Conservation (phyloP, 2,888 invertebrate genomes). For the Branchipolynoe longqiensis region DNA sequence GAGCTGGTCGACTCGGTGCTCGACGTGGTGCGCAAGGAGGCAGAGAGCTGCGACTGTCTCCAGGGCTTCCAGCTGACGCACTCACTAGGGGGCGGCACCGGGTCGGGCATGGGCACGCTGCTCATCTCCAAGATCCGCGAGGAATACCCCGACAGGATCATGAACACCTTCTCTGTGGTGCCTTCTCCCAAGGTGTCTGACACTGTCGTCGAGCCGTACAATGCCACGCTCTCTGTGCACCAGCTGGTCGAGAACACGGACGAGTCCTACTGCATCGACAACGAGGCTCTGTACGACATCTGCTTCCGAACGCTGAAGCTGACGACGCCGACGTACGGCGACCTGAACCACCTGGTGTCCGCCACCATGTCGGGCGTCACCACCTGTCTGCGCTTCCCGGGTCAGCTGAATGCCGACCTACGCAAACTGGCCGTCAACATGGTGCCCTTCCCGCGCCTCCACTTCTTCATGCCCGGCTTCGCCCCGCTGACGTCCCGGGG, state of each 20-base stretch:
- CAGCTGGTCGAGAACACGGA: constrained; percentile 46
- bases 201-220: constrained; percentile 85
- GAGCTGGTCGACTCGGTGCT: constrained; percentile 80
- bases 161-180: constrained; percentile 98
- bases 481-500: constrained; percentile 45
- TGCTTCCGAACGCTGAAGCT: constrained; percentile 46
- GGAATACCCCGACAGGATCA: constrained; percentile 93
- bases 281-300: constrained; percentile 46
- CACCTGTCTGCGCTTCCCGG: constrained; percentile 44
- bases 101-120: constrained; percentile 93
- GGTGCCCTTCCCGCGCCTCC: constrained; percentile 81
- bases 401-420: constrained; percentile 40
- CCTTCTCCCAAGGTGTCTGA: constrained; percentile 92
- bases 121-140: constrained; percentile 97
- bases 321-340: constrained; percentile 36
- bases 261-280: constrained; percentile 47
- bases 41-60: constrained; percentile 69
- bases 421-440: constrained; percentile 81
- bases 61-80: constrained; percentile 81
- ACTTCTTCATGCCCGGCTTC: constrained; percentile 79
- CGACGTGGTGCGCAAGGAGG: constrained; percentile 79
- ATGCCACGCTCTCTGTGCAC: constrained; percentile 35
- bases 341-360: constrained; percentile 33
- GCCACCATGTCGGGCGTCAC: constrained; percentile 49
- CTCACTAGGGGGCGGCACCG: constrained; percentile 93